Conservation (phyloP, 2,888 invertebrate species). For the Cataglyphis cursor region DNA sequence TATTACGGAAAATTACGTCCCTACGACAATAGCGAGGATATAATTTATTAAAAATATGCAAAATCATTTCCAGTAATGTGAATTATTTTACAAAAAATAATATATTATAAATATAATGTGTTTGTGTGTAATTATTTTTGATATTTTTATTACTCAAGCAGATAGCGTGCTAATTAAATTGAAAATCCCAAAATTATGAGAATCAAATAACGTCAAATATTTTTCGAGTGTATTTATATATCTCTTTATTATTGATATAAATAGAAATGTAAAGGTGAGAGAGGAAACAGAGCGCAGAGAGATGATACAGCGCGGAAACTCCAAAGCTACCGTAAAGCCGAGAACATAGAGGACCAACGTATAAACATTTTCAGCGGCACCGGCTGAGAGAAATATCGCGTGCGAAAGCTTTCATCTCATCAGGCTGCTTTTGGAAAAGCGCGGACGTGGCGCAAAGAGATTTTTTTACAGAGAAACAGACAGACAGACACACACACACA, state of each 20-base stretch:
- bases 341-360: constrained; percentile 30
- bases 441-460: constrained; percentile 35
- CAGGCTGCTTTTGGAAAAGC: constrained; percentile 25
- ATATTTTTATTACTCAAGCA: neutral
- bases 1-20: neutral
- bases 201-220: constrained; percentile 13
- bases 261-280: constrained; percentile 15
- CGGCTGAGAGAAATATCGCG: neutral
- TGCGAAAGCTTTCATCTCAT: constrained; percentile 36
- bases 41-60: neutral
- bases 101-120: neutral
- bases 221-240: neutral
- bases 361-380: constrained; percentile 31
- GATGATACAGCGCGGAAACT: constrained; percentile 24
- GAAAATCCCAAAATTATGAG: neutral
- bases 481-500: neutral
- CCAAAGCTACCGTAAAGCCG: constrained; percentile 14
- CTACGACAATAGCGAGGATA: neutral
- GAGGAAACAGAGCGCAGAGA: neutral
- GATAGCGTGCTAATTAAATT: neutral
- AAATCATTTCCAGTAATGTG: neutral
- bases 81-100: neutral
- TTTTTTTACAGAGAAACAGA: constrained; percentile 31
- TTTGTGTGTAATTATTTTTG: neutral
- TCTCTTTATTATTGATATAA: constrained; percentile 16